phyloP scores from a whole-genome alignment of 2,113 vertebrate species.

The Uropsilus gracilis region DNA sequence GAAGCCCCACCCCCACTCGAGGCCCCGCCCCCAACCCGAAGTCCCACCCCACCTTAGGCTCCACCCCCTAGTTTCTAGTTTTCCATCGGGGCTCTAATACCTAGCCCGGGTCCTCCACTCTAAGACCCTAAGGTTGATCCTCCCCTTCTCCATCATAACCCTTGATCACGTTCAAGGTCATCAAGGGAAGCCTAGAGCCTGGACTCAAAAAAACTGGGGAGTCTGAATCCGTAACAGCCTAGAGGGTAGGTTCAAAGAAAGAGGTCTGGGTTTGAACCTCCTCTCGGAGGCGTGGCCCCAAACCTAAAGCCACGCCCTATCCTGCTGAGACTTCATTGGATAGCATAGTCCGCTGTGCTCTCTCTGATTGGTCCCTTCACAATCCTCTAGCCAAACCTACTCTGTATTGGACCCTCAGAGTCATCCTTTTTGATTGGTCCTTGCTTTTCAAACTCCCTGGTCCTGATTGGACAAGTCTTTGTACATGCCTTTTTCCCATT shows the following conservation, averaged over 20 bases:
- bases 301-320: neutral
- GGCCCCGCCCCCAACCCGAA: neutral
- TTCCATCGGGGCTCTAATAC: neutral
- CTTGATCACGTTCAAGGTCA: neutral
- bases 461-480: constrained; percentile 36
- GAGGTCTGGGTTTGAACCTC: neutral
- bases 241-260: neutral
- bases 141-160: neutral
- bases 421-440: constrained; percentile 7
- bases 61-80: neutral
- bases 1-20: neutral
- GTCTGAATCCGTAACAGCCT: neutral
- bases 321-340: neutral
- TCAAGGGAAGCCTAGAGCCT: neutral
- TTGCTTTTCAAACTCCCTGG: constrained; percentile 24
- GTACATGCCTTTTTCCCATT: constrained; percentile 21
- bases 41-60: neutral
- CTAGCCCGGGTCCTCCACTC: neutral
- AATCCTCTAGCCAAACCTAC: constrained; percentile 1
- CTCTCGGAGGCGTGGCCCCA: neutral
- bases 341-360: neutral
- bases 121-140: neutral
- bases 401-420: neutral
- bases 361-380: constrained; percentile 38
- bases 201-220: neutral